Evolutionary conservation across 2,888 invertebrate species (phyloP).

Genomic region (Hypomecis atomaria): DNA sequence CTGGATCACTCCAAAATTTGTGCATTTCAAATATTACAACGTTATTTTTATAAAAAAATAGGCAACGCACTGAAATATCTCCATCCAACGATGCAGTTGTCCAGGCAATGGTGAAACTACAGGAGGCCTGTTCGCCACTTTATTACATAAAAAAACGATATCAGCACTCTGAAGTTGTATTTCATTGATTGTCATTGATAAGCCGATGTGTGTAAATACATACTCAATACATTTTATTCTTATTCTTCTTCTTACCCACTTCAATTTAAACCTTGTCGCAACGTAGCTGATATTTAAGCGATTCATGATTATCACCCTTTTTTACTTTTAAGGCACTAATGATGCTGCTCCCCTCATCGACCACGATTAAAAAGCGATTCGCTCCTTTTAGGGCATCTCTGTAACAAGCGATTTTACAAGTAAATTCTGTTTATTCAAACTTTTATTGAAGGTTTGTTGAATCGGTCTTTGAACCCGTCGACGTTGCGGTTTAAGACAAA

Average conservation of each 20-base stretch:
- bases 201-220: no score
- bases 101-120: no score
- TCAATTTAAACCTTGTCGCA: background rate
- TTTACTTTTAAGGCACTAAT: constrained; percentile 28
- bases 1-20: no score
- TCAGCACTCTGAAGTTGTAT: no score
- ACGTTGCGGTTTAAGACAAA: constrained; percentile 20
- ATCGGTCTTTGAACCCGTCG: constrained; percentile 20
- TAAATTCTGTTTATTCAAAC: constrained; percentile 22
- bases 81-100: no score
- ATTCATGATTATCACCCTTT: constrained; percentile 27
- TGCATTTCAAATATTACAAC: no score
- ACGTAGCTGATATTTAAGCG: constrained; percentile 17
- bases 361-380: constrained; percentile 35
- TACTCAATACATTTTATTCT: background rate
- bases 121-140: no score
- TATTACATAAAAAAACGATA: no score
- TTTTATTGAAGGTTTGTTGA: background rate
- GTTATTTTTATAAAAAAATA: no score
- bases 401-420: constrained; percentile 18
- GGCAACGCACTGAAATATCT: no score
- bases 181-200: no score
- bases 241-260: background rate
- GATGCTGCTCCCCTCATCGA: constrained; percentile 22
- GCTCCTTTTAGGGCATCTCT: constrained; percentile 23